phyloP scores from a whole-genome alignment of 1,140 invertebrate species.

The Drosophila persimilis region DNA sequence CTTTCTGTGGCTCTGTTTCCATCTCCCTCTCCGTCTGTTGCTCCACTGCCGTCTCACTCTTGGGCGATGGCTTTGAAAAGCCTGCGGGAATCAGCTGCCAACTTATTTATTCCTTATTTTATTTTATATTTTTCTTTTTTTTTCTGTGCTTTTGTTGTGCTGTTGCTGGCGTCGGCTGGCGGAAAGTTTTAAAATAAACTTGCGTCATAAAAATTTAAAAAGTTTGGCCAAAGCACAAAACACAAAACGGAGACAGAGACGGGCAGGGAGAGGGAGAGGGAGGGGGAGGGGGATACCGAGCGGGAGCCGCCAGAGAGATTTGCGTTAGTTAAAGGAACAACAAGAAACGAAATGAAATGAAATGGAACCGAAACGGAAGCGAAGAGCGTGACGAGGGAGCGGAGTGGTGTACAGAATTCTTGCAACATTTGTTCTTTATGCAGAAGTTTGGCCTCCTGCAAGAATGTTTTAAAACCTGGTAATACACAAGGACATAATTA shows the following conservation, averaged over 20 bases:
- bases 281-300: neutral
- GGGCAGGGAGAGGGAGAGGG: neutral
- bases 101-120: constrained; percentile 54
- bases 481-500: constrained; percentile 38
- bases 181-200: constrained; percentile 78
- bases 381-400: neutral
- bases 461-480: constrained; percentile 34
- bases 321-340: constrained; percentile 32
- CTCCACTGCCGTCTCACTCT: too few species aligned
- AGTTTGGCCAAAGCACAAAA: constrained; percentile 51
- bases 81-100: constrained; percentile 71
- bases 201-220: constrained; percentile 77
- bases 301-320: constrained; percentile 13
- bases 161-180: constrained; percentile 52
- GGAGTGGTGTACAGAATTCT: constrained; percentile 8
- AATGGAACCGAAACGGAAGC: constrained; percentile 29
- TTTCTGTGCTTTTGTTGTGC: constrained; percentile 21
- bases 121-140: constrained; percentile 16
- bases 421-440: constrained; percentile 40
- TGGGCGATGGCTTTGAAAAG: constrained; percentile 11
- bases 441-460: constrained; percentile 18
- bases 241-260: constrained; percentile 14
- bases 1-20: neutral
- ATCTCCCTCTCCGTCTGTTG: constrained; percentile 6
- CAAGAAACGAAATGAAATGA: constrained; percentile 22